Base-by-base conservation (phyloP, 2,797 vertebrate genomes). In the Phalloptychus januarius region DNA sequence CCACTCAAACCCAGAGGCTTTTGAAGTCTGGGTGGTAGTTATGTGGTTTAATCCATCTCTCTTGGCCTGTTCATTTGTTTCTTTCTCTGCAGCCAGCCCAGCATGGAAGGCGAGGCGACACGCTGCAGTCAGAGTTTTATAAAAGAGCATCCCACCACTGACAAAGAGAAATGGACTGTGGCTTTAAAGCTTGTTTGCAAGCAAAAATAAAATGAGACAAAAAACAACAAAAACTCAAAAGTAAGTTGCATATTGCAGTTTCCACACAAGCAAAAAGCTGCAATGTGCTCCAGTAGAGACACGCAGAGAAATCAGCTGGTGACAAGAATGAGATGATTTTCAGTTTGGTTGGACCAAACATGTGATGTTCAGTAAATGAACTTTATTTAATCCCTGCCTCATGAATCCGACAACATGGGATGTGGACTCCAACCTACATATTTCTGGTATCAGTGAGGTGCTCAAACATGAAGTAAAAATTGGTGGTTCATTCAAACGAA, bases 31-130 rank as follows among this genome's bases (percentile, higher is more conserved):
- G 11, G 16, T 67, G 40, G 48, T 74, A 78, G 61, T 79, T 69
- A 77, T 45, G 28, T 75, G 67, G 5, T 86, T 52, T 77, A 63
- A 76, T 79, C 72, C 45, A 50, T 76, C 50, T 82, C 76, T 80
- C 61, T 77, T 80, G 40, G 67, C 72, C 71, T 18, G 76, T 83
- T 83, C 10, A 67, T 83, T 83, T 78, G 77, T 75, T 76, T 86
- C 56, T 85, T 81, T 75, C 75, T 81, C 72, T 78, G 71, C 71
- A 78, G 87, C 46, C 78, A 33, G 40, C 79, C 52, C 88, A 86
- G 81, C 85, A 79, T 74, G 76, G 44, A 71, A 33, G 70, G 44
- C 54, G 45, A 16, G 48, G 12, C 61, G 46, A 54, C n/a, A 56
- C 71, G 13, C 71, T 50, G 75, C 38, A 33, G 15, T 45, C 73